phyloP scores from a whole-genome alignment of 37 sponge, comb jelly and placozoan genomes.

The Beroe ovata region DNA sequence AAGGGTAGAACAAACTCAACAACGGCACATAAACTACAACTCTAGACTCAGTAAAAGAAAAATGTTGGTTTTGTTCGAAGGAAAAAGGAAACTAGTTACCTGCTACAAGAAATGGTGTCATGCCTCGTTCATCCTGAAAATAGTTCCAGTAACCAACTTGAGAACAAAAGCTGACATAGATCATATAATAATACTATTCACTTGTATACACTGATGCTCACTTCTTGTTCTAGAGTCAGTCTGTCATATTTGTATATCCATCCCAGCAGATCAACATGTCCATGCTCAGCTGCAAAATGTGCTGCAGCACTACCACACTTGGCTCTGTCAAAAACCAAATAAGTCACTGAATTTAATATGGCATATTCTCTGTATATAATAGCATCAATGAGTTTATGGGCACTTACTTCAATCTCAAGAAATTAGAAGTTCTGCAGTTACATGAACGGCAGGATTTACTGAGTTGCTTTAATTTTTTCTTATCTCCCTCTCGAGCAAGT shows the following conservation, averaged over 20 bases:
- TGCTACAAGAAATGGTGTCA: conserved; percentile 43
- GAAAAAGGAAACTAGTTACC: neutral
- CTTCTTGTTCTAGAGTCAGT: conserved; percentile 20
- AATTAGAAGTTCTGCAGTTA: neutral
- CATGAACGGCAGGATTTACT: neutral
- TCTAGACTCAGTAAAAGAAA: too few relatives aligned
- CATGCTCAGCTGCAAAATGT: conserved; percentile 28
- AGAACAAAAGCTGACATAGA: too few relatives aligned
- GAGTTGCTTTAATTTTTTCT: conserved; percentile 10
- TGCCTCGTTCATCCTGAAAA: conserved; percentile 28
- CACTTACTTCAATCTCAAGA: neutral
- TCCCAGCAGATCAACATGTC: conserved; percentile 19
- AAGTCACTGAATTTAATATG: too few relatives aligned
- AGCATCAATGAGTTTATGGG: too few relatives aligned
- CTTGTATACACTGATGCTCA: too few relatives aligned
- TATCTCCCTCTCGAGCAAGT: conserved; percentile 16
- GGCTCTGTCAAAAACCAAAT: conserved; percentile 3
- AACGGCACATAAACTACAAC: too few relatives aligned
- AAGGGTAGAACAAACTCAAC: neutral
- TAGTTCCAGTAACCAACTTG: too few relatives aligned
- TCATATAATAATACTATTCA: too few relatives aligned
- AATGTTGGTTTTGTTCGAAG: too few relatives aligned
- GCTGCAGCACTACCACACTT: conserved; percentile 44
- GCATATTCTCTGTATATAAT: too few relatives aligned
- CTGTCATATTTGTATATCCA: conserved; percentile 63